These are phyloP conservation scores for Calliscelio sp. DNA, from an alignment of 2,888 invertebrate genomes.

Conservation along the genomic window DNA sequence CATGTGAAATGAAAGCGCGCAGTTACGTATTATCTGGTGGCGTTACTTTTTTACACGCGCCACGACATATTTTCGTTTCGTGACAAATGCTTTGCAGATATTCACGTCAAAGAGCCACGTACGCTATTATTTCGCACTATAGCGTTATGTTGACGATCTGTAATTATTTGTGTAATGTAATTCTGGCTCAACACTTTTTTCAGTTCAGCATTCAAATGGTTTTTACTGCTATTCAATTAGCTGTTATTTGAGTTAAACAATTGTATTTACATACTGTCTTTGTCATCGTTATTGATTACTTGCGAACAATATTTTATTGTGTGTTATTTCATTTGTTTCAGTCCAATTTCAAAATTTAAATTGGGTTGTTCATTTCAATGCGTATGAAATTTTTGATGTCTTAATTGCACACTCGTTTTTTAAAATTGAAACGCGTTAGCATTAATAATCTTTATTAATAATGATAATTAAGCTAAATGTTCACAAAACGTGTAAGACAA, in stretches of 20 bases:
- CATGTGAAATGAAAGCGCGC: conserved; percentile 35
- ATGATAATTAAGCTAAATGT: not conserved
- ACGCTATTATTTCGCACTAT: too few relatives aligned
- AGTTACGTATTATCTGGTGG: conserved; percentile 27
- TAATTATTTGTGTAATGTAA: conserved; percentile 11
- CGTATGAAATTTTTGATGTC: too few relatives aligned
- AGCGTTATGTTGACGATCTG: too few relatives aligned
- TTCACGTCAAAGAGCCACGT: conserved; percentile 15
- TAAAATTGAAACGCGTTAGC: too few relatives aligned
- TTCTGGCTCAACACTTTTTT: not conserved
- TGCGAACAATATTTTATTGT: not conserved
- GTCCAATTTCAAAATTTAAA: not conserved
- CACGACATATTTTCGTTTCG: conserved; percentile 16
- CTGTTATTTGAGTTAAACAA: not conserved
- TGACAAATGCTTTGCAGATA: conserved; percentile 16
- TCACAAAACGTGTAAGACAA: too few relatives aligned
- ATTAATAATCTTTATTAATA: too few relatives aligned
- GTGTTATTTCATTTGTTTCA: not conserved
- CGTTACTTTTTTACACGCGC: conserved; percentile 19
- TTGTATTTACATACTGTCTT: not conserved
- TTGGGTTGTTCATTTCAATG: too few relatives aligned
- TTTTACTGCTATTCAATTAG: too few relatives aligned
- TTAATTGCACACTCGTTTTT: too few relatives aligned
- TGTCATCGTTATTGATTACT: conserved; percentile 1
- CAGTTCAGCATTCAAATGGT: not conserved